Base-by-base conservation (phyloP, 2,797 vertebrate genomes). In the Protosalanx chinensis region DNA sequence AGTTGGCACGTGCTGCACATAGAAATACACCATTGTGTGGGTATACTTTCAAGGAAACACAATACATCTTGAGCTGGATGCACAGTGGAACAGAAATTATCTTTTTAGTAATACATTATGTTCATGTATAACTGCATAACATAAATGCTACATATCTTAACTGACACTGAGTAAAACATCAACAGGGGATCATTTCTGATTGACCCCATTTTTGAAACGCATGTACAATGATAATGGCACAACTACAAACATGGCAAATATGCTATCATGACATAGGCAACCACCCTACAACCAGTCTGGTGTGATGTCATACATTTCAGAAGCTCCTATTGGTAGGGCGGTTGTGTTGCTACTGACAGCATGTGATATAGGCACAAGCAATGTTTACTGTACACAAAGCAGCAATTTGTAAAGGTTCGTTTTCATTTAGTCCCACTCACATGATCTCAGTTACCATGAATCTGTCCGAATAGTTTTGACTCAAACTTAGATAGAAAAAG, bases 1-100 rank as follows among this genome's bases (percentile, higher is more conserved):
- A 53, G 79, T 82, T 84, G 78, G 73, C 79, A 81, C 83, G 81
- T 86, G 79, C 80, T 74, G 66, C 68, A 82, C 57, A 70, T 77
- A 62, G 75, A 53, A 72, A 68, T 83, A 78, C 69, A 71, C 71
- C 51, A 7, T 67, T n/a, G 65, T 70, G 68, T 53, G 66, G 63
- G 46, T 51, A 23, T 51, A 35, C 32, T 13, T 58, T 5, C 30
- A 49, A 72, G 20, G 67, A 61, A 30, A 68, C 13, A 35, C 15
- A 74, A 65, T 27, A 41, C 20, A 56, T 72, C 1, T 46, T 75
- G 27, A 70, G 32, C 29, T 68, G 64, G 32, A 59, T 51, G 33
- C 29, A 29, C 41, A 32, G 20, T 71, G 58, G 35, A 32, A 23
- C 71, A 46, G 33, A 76, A 82, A 46, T 65, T 30, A 67, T 72